A percentile compares a stretch with the other conserved stretches of the same genome.
Evolutionary conservation across 1,140 invertebrate species (phyloP).

Genomic region (Chironomus striatipennis): DNA sequence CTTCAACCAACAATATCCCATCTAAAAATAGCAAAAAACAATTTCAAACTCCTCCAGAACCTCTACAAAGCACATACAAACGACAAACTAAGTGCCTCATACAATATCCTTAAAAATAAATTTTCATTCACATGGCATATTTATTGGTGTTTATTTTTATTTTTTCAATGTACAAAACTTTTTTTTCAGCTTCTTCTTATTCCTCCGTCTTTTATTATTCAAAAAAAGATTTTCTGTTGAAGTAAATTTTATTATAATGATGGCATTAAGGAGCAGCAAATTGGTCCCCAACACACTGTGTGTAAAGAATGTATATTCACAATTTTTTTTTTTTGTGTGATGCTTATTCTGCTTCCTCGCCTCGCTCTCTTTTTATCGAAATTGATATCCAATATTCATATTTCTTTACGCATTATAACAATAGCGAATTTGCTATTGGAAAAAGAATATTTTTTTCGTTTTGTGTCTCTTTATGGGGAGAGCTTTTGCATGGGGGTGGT

Average conservation of each 20-base stretch:
- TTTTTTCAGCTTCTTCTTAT: background rate
- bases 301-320: too few species aligned
- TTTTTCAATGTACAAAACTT: background rate
- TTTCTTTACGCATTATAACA: conserved; percentile 13
- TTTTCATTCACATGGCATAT: conserved; percentile 12
- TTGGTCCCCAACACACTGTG: background rate
- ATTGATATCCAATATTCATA: conserved; percentile 14
- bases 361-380: background rate
- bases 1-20: too few species aligned
- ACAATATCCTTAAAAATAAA: background rate
- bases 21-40: too few species aligned
- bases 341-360: background rate
- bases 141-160: conserved; percentile 8
- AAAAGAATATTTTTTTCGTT: too few species aligned
- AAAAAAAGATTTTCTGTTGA: too few species aligned
- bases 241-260: conserved; percentile 15
- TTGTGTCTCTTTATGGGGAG: too few species aligned
- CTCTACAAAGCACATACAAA: too few species aligned
- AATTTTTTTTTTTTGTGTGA: background rate
- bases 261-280: conserved; percentile 12
- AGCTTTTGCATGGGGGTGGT: too few species aligned
- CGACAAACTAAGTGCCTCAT: background rate
- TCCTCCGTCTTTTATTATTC: background rate
- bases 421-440: background rate
- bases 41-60: too few species aligned